These are phyloP conservation scores for Corythoichthys haematopterus DNA, from an alignment of 2,113 vertebrate genomes.

Conservation along the genomic window DNA sequence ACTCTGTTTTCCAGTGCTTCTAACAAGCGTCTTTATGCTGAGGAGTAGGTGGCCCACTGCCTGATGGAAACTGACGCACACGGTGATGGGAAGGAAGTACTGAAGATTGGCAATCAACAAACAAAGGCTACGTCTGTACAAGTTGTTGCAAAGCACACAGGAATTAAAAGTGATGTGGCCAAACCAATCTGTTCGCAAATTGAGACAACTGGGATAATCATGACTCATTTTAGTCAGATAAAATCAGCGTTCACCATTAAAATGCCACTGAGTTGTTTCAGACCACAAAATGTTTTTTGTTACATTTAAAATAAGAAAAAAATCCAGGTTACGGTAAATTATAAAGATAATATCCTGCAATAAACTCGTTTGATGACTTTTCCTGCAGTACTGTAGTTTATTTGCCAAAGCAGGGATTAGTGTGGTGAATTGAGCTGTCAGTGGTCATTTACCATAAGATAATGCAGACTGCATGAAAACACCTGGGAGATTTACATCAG, in stretches of 20 bases:
- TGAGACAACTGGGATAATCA: not conserved
- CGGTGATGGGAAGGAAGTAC: slow-evolving; percentile 1
- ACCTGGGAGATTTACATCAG: too few relatives aligned
- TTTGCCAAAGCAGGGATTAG: too few relatives aligned
- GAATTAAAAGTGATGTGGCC: slow-evolving; percentile 4
- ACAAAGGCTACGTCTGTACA: slow-evolving; percentile 12
- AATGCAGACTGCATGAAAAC: too few relatives aligned
- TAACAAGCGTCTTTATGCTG: slow-evolving; percentile 31
- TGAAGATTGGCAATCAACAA: slow-evolving; percentile 14
- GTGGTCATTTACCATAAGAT: too few relatives aligned
- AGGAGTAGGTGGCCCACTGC: slow-evolving; percentile 9
- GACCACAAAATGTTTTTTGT: not conserved
- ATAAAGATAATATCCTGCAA: too few relatives aligned
- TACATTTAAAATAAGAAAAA: not conserved
- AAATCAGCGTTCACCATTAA: not conserved
- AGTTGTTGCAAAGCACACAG: not conserved
- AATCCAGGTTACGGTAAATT: too few relatives aligned
- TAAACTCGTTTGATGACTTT: too few relatives aligned
- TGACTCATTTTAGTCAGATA: too few relatives aligned
- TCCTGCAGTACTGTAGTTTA: too few relatives aligned
- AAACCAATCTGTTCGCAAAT: not conserved
- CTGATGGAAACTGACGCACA: slow-evolving; percentile 10
- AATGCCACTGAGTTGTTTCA: not conserved
- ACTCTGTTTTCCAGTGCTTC: slow-evolving; percentile 30
- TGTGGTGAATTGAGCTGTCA: too few relatives aligned